Percentiles rank a stretch among this genome's conserved stretches.
Conservation (phyloP, 37 sponge, comb jelly and placozoan genomes). For the Ephydatia muelleri region DNA sequence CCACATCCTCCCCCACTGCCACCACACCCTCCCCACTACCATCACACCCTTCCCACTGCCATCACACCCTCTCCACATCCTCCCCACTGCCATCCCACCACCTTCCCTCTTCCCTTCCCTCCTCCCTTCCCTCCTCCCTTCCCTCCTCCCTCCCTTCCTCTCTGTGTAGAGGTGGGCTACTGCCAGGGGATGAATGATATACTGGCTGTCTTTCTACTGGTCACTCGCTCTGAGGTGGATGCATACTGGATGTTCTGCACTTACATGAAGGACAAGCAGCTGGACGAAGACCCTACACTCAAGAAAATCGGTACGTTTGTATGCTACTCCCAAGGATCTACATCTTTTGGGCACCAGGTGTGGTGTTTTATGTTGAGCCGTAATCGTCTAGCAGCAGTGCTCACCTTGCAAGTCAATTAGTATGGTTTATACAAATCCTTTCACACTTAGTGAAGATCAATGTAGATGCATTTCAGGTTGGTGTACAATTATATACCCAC, state of each 20-base stretch:
- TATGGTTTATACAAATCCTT: no score
- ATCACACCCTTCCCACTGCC: background rate
- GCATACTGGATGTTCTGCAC: constrained; percentile 66
- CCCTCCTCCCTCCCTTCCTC: background rate
- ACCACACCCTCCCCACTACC: background rate
- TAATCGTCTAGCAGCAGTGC: no score
- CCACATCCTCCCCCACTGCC: background rate
- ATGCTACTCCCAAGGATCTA: no score
- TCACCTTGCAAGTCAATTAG: no score
- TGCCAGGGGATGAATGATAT: constrained; percentile 87
- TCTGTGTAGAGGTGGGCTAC: constrained; percentile 53
- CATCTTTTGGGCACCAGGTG: background rate
- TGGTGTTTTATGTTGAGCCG: no score
- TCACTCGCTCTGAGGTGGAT: constrained; percentile 64
- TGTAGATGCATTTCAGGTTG: no score
- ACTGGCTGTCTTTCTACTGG: constrained; percentile 64
- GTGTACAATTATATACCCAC: no score
- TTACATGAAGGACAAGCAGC: constrained; percentile 59
- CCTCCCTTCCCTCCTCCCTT: background rate
- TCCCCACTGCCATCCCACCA: background rate
- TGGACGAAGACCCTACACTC: constrained; percentile 55
- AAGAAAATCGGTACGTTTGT: constrained; percentile 42
- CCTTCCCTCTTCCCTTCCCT: background rate
- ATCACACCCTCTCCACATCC: background rate
- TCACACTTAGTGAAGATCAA: no score